Percentiles rank a stretch among this genome's conserved stretches.
phyloP scores from a whole-genome alignment of 2,113 vertebrate species.

The Probosciger aterrimus region DNA sequence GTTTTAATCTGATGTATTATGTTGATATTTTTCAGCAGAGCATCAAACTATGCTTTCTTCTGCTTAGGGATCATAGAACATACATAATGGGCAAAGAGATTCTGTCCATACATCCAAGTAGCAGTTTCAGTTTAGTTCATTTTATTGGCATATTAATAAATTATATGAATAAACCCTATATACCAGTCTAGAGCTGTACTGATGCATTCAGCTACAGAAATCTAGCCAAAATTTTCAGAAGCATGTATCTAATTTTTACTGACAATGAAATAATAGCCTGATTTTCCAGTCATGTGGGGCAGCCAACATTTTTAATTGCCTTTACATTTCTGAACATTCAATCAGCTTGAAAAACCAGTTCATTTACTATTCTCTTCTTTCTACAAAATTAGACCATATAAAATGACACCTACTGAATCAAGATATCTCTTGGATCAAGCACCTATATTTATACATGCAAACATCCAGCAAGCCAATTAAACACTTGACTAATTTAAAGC shows the following conservation, averaged over 20 bases:
- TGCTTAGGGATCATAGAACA: background rate
- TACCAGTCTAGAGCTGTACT: background rate
- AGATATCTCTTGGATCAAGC: slow-evolving; percentile 11
- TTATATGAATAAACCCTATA: background rate
- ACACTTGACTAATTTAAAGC: slow-evolving; percentile 24
- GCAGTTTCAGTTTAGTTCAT: background rate
- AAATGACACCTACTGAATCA: background rate
- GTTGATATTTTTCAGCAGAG: background rate
- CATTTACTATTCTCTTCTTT: background rate
- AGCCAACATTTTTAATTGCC: background rate
- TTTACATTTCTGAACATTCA: background rate
- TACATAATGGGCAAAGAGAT: background rate
- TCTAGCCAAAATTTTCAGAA: background rate
- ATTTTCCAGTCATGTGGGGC: background rate
- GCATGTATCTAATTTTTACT: background rate
- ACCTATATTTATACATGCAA: background rate
- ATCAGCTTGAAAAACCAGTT: background rate
- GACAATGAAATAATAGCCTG: background rate
- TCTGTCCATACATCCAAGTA: background rate
- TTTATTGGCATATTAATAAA: background rate
- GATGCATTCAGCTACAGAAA: background rate
- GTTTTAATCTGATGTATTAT: background rate
- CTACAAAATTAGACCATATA: background rate
- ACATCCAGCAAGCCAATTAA: slow-evolving; percentile 31
- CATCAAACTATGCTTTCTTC: background rate